Evolutionary conservation across 1,140 invertebrate species (phyloP).

Genomic region (Lepidurus arcticus): DNA sequence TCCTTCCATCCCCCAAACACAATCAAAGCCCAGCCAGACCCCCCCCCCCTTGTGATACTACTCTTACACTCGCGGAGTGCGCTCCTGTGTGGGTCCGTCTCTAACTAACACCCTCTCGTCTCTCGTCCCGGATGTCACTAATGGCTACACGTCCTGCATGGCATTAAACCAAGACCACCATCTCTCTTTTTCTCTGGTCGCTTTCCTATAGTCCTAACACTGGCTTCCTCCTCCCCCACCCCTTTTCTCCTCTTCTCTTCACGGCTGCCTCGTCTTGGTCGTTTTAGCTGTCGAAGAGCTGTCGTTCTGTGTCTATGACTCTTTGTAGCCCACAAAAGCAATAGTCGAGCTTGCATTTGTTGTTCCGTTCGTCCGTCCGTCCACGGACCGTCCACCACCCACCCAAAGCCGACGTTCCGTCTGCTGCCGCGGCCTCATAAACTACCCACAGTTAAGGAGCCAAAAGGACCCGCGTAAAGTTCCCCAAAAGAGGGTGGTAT

Average conservation of each 20-base stretch:
- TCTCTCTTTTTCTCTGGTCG: background rate
- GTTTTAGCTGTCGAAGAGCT: slow-evolving; percentile 18
- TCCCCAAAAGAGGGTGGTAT: background rate
- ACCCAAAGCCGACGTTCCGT: background rate
- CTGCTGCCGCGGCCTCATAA: background rate
- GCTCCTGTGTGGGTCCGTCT: background rate
- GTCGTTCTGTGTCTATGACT: slow-evolving; percentile 8
- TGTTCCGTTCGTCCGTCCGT: background rate
- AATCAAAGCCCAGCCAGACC: background rate
- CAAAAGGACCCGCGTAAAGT: background rate
- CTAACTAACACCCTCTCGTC: slow-evolving; percentile 17
- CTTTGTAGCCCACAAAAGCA: slow-evolving; percentile 18
- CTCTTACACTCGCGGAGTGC: background rate
- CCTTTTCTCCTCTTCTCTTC: background rate
- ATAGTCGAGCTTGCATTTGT: background rate
- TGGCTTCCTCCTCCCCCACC: background rate
- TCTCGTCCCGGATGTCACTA: slow-evolving; percentile 20
- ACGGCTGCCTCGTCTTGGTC: background rate
- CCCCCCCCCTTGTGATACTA: background rate
- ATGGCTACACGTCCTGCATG: slow-evolving; percentile 20
- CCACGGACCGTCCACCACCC: background rate
- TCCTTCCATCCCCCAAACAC: background rate
- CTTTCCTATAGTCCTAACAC: background rate
- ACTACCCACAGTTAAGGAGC: background rate
- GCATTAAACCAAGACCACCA: slow-evolving; percentile 21